Conservation (phyloP, 2,888 invertebrate genomes). For the Imbricaverruca yamaguchii region DNA sequence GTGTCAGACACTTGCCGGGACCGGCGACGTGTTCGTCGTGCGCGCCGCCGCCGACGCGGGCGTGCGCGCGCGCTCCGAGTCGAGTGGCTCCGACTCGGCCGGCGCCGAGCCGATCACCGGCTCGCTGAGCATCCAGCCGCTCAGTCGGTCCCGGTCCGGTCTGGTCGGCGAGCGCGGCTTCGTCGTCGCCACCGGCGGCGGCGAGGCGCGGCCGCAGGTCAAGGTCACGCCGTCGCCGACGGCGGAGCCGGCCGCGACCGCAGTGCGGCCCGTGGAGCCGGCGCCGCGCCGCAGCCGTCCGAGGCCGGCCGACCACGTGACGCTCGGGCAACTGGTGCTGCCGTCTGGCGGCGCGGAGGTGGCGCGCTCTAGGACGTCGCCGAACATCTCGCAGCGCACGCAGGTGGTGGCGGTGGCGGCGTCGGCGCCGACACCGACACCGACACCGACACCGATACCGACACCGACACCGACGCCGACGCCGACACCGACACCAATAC, state of each 20-base stretch:
- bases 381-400: neutral
- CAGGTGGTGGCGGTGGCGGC: neutral
- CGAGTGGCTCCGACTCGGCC: slow-evolving; percentile 31
- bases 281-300: neutral
- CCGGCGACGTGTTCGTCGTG: slow-evolving; percentile 18
- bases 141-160: neutral
- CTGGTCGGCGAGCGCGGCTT: neutral
- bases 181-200: neutral
- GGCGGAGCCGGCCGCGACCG: neutral
- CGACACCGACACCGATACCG: neutral
- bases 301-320: neutral
- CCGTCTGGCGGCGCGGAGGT: neutral
- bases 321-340: neutral
- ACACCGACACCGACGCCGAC: neutral
- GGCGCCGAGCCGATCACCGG: slow-evolving; percentile 31
- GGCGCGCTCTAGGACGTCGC: slow-evolving; percentile 6
- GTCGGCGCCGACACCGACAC: no score
- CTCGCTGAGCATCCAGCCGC: slow-evolving; percentile 32
- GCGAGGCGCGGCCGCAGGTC: neutral
- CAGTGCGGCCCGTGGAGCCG: neutral
- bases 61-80: slow-evolving; percentile 27
- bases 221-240: neutral
- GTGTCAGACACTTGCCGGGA: slow-evolving; percentile 24
- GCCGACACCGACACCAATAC: neutral
- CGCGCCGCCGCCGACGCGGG: slow-evolving; percentile 1